These are phyloP conservation scores for Salvelinus alpinus DNA, from an alignment of 2,113 vertebrate genomes.

Conservation along the genomic window DNA sequence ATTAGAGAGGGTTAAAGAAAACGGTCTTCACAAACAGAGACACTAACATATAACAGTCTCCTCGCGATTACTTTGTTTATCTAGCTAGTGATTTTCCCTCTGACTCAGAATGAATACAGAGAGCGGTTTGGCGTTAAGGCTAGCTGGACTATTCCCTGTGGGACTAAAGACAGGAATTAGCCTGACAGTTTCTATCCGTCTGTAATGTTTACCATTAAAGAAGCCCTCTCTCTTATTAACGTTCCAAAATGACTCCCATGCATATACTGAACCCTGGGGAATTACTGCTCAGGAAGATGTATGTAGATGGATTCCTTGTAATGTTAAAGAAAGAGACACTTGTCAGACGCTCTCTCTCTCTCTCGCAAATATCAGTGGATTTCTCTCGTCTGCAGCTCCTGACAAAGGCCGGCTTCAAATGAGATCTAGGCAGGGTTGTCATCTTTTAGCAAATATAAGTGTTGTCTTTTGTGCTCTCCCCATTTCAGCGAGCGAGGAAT, in stretches of 20 bases:
- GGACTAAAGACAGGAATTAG: constrained; percentile 75
- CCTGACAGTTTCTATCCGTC: constrained; percentile 80
- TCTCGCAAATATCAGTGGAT: constrained; percentile 79
- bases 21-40: constrained; percentile 54
- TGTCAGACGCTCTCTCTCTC: constrained; percentile 78
- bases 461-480: constrained; percentile 96
- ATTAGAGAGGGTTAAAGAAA: constrained; percentile 29
- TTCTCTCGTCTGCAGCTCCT: constrained; percentile 86
- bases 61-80: constrained; percentile 53
- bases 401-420: constrained; percentile 92
- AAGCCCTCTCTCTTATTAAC: constrained; percentile 74
- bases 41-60: constrained; percentile 31
- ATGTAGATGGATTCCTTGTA: constrained; percentile 84
- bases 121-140: constrained; percentile 35
- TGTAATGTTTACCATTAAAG: constrained; percentile 95
- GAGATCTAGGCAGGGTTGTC: constrained; percentile 94
- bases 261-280: constrained; percentile 72
- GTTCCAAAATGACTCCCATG: constrained; percentile 85
- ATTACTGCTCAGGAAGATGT: constrained; percentile 72
- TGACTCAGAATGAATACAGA: constrained; percentile 53
- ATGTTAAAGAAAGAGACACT: constrained; percentile 81
- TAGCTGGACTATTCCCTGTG: constrained; percentile 56
- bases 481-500: constrained; percentile 84
- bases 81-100: constrained; percentile 49
- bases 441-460: constrained; percentile 99